phyloP scores from a whole-genome alignment of 2,888 invertebrate genomes.

The Calephelis perditalis region DNA sequence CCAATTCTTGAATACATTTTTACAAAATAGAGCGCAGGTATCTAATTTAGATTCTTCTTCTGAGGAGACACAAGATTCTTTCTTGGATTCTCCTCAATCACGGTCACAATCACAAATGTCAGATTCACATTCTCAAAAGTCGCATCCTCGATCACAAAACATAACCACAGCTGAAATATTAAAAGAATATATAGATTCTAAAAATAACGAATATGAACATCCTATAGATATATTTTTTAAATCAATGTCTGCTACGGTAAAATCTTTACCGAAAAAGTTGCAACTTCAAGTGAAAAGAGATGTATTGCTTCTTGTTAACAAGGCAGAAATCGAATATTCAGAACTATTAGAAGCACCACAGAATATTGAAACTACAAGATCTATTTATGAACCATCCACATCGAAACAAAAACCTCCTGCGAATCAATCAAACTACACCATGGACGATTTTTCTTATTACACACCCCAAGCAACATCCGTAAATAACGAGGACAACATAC shows the following conservation, averaged over 20 bases:
- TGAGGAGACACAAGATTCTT: slow-evolving; percentile 29
- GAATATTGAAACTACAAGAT: slow-evolving; percentile 29
- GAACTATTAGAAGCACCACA: slow-evolving; percentile 29
- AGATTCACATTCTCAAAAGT: slow-evolving; percentile 27
- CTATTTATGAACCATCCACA: slow-evolving; percentile 29
- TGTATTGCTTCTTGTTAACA: slow-evolving; percentile 29
- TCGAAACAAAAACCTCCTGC: slow-evolving; percentile 29
- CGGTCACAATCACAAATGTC: slow-evolving; percentile 28
- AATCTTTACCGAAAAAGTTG: slow-evolving; percentile 28
- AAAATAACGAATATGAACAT: slow-evolving; percentile 28
- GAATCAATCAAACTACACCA: slow-evolving; percentile 31
- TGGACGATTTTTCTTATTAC: no score
- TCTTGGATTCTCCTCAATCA: slow-evolving; percentile 28
- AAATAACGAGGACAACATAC: no score
- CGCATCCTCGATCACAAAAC: slow-evolving; percentile 28
- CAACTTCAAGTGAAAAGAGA: slow-evolving; percentile 28
- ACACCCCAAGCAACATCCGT: no score
- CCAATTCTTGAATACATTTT: slow-evolving; percentile 28
- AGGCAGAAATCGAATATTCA: slow-evolving; percentile 29
- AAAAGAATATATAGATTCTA: no score
- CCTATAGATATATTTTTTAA: slow-evolving; percentile 29
- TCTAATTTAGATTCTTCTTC: slow-evolving; percentile 32
- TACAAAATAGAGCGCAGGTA: slow-evolving; percentile 28
- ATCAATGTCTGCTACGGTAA: slow-evolving; percentile 29
- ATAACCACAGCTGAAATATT: slow-evolving; percentile 30